Evolutionary conservation across 64 coral and sea anemone species (phyloP), one percentile per base, ranked within the genome.

Genomic region (Hydrozoanthus tunicans): DNA sequence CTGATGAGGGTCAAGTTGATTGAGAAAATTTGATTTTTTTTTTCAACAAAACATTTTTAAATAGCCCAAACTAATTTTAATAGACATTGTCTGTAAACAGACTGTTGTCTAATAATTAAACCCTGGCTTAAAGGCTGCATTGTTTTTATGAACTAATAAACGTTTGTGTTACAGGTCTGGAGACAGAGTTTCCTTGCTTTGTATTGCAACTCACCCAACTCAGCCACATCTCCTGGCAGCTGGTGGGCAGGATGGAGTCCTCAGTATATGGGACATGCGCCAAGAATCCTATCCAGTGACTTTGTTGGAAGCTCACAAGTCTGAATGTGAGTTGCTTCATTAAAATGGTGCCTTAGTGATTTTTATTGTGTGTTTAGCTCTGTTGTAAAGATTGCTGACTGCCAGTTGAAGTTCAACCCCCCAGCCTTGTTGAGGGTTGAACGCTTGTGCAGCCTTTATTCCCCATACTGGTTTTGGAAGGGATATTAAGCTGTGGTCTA

Each of bases 221-320:
- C 96, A 98, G 66, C 96, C 96, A 53, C 96, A 98, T 57, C 72
- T 98, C 65, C 77, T 98, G 23, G 96, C 93, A 23, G 91, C 96
- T 13, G 96, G 96, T 70, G 96, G 96, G n/a, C 96, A 98, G 53
- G 96, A 98, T 85, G 96, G 93, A 20, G 93, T 98, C 4, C 62
- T 98, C 24, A 95, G 96, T 69, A 80, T 98, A 10, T 98, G 96
- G 96, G 96, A 98, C 72, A 95, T 98, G 96, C 82, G 96, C 27
- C 96, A 95, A 64, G 96, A 98, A 12, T 83, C 82, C 3, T 98
- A 98, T 65, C 96, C 96, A 64, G 96, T 98, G 5, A 98, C 96
- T 51, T 53, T 98, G 52, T 75, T 98, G 53, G 93, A 98, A 64
- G 96, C 90, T 69, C 96, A 98, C 76, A 82, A 54, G 62, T 88